Percentiles rank a stretch among this genome's conserved stretches.
Conservation (phyloP, 1,140 invertebrate species). For the Ceratoteleas bidentatus region DNA sequence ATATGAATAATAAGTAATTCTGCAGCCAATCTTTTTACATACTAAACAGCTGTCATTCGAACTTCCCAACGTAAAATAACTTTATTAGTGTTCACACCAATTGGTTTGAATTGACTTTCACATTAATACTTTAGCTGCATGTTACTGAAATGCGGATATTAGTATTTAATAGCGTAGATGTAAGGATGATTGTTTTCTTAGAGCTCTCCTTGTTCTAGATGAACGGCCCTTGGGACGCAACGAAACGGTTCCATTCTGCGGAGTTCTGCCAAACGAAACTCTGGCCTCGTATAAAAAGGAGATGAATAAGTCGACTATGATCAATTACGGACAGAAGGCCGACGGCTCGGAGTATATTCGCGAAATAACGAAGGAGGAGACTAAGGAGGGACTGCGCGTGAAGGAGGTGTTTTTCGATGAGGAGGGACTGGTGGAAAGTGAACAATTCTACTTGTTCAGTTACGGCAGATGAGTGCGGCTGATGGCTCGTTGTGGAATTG, state of each 20-base stretch:
- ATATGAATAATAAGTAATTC: no score
- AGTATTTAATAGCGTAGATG: not conserved
- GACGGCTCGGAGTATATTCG: slow-evolving; percentile 45
- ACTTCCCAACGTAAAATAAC: no score
- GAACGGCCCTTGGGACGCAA: slow-evolving; percentile 9
- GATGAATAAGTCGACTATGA: slow-evolving; percentile 22
- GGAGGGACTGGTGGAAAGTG: slow-evolving; percentile 25
- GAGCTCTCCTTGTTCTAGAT: slow-evolving; percentile 7
- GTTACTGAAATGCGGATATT: not conserved
- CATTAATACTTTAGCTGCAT: no score
- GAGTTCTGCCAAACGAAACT: slow-evolving; percentile 37
- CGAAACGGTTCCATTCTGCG: slow-evolving; percentile 35
- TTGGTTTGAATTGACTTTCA: no score
- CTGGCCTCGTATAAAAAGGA: slow-evolving; percentile 27
- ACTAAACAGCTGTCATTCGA: no score
- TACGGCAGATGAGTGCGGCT: slow-evolving; percentile 7
- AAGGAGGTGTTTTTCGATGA: slow-evolving; percentile 36
- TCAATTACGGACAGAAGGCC: slow-evolving; percentile 25
- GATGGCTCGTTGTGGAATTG: no score
- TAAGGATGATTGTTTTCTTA: not conserved
- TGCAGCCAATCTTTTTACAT: no score
- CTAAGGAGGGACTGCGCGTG: slow-evolving; percentile 2
- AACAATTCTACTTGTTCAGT: slow-evolving; percentile 26
- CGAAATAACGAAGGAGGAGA: slow-evolving; percentile 41
- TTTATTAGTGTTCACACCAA: no score